Percentiles rank a stretch among this genome's conserved stretches.
phyloP scores from a whole-genome alignment of 2,113 vertebrate species.

The Mus spicilegus region DNA sequence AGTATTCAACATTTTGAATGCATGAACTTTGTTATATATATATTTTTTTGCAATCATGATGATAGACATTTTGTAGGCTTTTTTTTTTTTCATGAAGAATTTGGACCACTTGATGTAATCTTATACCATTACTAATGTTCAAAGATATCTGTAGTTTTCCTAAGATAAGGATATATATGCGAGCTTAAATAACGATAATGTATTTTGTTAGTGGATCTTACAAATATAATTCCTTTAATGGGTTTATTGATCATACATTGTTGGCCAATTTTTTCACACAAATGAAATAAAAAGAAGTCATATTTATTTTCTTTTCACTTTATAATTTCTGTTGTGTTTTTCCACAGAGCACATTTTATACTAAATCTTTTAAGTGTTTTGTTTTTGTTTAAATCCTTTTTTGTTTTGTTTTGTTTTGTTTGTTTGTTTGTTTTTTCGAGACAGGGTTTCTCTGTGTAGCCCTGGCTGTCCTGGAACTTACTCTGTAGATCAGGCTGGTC shows the following conservation, averaged over 20 bases:
- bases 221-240: conserved; percentile 24
- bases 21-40: conserved; percentile 78
- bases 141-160: conserved; percentile 16
- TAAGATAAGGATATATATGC: neutral
- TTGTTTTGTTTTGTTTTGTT: too few relatives aligned
- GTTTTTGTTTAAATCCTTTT: neutral
- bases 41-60: conserved; percentile 77
- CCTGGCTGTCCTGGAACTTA: too few relatives aligned
- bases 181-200: conserved; percentile 51
- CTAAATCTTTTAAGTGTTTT: conserved; percentile 17
- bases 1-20: conserved; percentile 79
- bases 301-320: conserved; percentile 28
- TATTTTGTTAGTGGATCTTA: conserved; percentile 9
- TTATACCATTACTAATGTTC: neutral
- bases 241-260: conserved; percentile 1
- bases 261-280: neutral
- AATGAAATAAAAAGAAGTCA: conserved; percentile 34
- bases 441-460: too few relatives aligned
- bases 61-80: conserved; percentile 75
- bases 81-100: conserved; percentile 49
- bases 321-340: conserved; percentile 26
- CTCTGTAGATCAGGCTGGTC: too few relatives aligned
- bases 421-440: too few relatives aligned
- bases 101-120: conserved; percentile 2
- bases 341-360: neutral